Conservation (phyloP, 2,888 invertebrate species). For the Zhuqinia jingwanae region DNA sequence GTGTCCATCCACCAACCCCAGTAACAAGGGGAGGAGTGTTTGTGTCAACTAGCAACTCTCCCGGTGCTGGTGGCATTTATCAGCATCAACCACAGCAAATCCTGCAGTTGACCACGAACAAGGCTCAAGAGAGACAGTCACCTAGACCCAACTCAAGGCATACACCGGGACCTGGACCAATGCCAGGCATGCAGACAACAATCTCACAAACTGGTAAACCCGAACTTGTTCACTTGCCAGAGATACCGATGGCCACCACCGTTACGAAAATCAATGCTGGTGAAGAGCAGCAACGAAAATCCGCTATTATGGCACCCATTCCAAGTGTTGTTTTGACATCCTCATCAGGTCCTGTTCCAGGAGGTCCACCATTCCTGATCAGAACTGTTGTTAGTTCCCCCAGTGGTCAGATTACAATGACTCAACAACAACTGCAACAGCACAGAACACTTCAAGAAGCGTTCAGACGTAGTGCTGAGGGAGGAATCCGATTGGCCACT, state of each 20-base stretch:
- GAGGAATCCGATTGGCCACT: slow-evolving; percentile 63
- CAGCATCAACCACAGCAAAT: slow-evolving; percentile 69
- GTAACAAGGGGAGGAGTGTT: slow-evolving; percentile 49
- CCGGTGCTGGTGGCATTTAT: slow-evolving; percentile 18
- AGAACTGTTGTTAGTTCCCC: slow-evolving; percentile 80
- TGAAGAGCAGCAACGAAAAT: slow-evolving; percentile 73
- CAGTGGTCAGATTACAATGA: slow-evolving; percentile 77
- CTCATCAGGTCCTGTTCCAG: slow-evolving; percentile 77
- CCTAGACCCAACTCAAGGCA: slow-evolving; percentile 59
- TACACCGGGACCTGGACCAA: slow-evolving; percentile 54
- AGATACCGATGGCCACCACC: slow-evolving; percentile 78
- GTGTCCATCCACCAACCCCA: slow-evolving; percentile 41
- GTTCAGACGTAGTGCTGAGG: slow-evolving; percentile 74
- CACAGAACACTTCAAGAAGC: slow-evolving; percentile 75
- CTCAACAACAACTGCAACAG: slow-evolving; percentile 76
- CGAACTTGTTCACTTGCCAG: slow-evolving; percentile 75
- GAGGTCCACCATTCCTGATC: slow-evolving; percentile 74
- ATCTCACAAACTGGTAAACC: slow-evolving; percentile 71
- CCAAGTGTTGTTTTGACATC: slow-evolving; percentile 80
- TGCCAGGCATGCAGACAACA: slow-evolving; percentile 46
- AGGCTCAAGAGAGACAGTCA: slow-evolving; percentile 62
- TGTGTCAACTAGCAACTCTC: slow-evolving; percentile 25
- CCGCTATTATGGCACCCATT: slow-evolving; percentile 75
- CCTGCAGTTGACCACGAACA: slow-evolving; percentile 63
- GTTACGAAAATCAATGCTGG: slow-evolving; percentile 78